A percentile compares a stretch with the other conserved stretches of the same genome.
Evolutionary conservation across 2,888 invertebrate genomes (phyloP).

Genomic region (Ectemnius lituratus): DNA sequence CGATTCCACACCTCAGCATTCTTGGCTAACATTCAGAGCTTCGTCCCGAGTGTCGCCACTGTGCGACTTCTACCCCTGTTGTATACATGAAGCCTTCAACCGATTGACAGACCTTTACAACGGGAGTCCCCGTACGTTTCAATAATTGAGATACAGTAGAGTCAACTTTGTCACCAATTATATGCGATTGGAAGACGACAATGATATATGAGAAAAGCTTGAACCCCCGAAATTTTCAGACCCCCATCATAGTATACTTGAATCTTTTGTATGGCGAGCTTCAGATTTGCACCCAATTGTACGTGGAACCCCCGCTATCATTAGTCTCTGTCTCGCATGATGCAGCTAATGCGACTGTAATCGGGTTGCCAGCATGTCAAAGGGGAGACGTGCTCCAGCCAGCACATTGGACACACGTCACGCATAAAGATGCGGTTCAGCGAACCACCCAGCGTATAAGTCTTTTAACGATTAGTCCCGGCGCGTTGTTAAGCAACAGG

Average conservation of each 20-base stretch:
- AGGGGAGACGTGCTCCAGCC: background rate
- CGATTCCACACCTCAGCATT: constrained; percentile 32
- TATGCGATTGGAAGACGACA: no score
- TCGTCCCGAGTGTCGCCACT: constrained; percentile 23
- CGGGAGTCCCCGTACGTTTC: no score
- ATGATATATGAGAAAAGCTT: no score
- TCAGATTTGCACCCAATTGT: background rate
- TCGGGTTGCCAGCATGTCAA: background rate
- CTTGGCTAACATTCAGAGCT: constrained; percentile 13
- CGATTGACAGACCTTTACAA: no score
- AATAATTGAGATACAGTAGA: no score
- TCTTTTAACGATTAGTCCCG: constrained; percentile 52
- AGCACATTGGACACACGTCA: constrained; percentile 5
- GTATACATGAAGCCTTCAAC: no score
- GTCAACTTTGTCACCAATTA: no score
- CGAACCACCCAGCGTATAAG: constrained; percentile 44
- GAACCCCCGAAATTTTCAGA: no score
- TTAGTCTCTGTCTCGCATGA: background rate
- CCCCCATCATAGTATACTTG: no score
- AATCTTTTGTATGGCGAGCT: no score
- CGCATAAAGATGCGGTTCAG: constrained; percentile 36
- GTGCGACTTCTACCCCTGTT: no score
- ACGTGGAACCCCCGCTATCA: background rate
- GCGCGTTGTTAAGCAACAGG: constrained; percentile 67
- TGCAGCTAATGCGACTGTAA: background rate